Base-by-base conservation (phyloP, 2,113 vertebrate species). In the Reinhardtius hippoglossoides region DNA sequence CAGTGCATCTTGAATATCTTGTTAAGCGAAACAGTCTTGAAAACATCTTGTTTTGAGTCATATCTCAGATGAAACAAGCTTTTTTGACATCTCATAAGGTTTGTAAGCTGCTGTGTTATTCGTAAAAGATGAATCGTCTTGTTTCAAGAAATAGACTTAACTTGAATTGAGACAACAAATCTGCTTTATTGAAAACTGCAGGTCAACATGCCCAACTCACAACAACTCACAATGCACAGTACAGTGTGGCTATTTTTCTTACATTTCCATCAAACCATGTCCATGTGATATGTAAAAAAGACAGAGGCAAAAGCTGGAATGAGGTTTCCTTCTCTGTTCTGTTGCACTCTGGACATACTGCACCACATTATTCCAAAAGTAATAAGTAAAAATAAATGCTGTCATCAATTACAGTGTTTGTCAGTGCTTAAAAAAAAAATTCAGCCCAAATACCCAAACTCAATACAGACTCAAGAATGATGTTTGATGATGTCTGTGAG, bases 1-100 rank as follows among this genome's bases (percentile, higher is more conserved):
- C 16, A 12, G 4, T 64, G 3, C 15, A 73, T 73, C 50, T 44
- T 73, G 3, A 73, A 73, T n/a, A 55, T 73, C 70, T 62, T 71
- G 20, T 48, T 21, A 61, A 40, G 48, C 40, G 15, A 40, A 23
- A 60, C 1, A 48, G 15, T n/a, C 50, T n/a, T 52, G 20, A 52
- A 52, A 52, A 52, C n/a, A 56, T 64, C 23, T 55, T 64, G 21
- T 21, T 63, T 55, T 42, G 14, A 72, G 8, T 54, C 15, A 9
- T 63, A n/a, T 54, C 15, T 63, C 31, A 54, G 13, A 54, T 40
- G 70, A 54, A 40, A 62, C 21, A 62, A 62, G 15, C n/a, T 62
- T 72, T 61, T 72, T 40, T 27, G 23, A 27, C 27, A 27, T 27
- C 0, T 27, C 27, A 27, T 48, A 14, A 72, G 40, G 16, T 61